phyloP scores from a whole-genome alignment of 2,113 vertebrate genomes.

The Bubo scandiacus region DNA sequence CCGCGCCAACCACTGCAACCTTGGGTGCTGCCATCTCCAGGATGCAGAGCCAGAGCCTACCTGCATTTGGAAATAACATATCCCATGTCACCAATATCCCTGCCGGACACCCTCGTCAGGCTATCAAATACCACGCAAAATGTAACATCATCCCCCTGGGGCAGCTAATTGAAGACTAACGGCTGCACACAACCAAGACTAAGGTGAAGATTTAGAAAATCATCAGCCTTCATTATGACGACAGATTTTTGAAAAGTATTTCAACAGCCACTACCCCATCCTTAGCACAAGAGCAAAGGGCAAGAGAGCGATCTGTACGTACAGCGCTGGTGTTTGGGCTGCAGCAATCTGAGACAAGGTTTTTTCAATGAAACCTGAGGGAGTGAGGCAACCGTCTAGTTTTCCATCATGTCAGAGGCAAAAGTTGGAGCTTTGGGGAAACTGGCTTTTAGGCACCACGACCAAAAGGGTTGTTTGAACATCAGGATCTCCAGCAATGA shows the following conservation, averaged over 20 bases:
- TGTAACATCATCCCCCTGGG: neutral
- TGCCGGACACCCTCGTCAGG: fast-evolving
- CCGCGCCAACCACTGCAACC: slow-evolving; percentile 85
- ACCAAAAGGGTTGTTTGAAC: neutral
- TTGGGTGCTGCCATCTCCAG: slow-evolving; percentile 47
- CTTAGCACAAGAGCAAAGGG: neutral
- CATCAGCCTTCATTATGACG: neutral
- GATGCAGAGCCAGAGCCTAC: neutral
- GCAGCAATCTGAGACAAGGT: neutral
- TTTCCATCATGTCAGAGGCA: fast-evolving
- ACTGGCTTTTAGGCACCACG: neutral
- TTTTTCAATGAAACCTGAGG: neutral
- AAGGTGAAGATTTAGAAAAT: neutral
- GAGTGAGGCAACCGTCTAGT: neutral
- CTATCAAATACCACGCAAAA: neutral
- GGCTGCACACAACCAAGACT: neutral
- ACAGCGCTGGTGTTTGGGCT: neutral
- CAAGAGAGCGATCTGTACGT: fast-evolving
- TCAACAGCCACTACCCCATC: neutral
- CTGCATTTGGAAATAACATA: neutral
- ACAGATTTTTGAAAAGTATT: neutral
- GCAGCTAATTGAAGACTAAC: neutral
- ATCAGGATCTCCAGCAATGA: neutral
- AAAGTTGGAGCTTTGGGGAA: neutral
- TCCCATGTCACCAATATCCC: neutral